Percentiles rank a stretch among this genome's conserved stretches.
phyloP scores from a whole-genome alignment of 2,797 vertebrate genomes.

The Sebastes baramenuke region DNA sequence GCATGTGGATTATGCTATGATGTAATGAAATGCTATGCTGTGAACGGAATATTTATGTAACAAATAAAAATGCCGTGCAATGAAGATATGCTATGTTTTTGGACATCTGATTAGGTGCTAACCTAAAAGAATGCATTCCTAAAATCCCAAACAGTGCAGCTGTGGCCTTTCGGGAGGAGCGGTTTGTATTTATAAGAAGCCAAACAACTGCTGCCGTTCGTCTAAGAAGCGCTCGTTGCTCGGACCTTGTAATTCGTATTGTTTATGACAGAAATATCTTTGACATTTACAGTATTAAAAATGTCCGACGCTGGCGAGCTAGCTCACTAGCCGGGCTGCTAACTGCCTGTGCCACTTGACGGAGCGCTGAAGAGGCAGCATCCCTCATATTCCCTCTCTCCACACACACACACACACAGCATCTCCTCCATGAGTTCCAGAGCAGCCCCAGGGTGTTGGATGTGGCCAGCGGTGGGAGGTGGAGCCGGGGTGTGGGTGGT shows the following conservation, averaged over 20 bases:
- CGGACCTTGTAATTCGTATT: slow-evolving; percentile 11
- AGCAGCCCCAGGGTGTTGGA: slow-evolving; percentile 73
- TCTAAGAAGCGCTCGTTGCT: slow-evolving; percentile 8
- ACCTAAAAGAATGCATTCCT: not conserved
- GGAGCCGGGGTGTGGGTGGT: slow-evolving; percentile 72
- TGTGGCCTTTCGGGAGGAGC: slow-evolving; percentile 5
- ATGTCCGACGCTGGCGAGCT: slow-evolving; percentile 27
- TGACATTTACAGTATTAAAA: slow-evolving; percentile 51
- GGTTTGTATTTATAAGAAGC: slow-evolving; percentile 6
- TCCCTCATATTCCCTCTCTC: slow-evolving; percentile 3
- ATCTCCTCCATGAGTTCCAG: slow-evolving; percentile 69
- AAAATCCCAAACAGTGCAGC: not conserved
- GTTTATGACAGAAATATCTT: slow-evolving; percentile 43
- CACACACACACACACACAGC: not conserved
- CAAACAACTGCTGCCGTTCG: slow-evolving; percentile 15
- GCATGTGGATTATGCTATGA: slow-evolving; percentile 12
- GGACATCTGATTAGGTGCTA: slow-evolving; percentile 1
- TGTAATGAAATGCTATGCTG: slow-evolving; percentile 25
- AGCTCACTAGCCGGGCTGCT: slow-evolving; percentile 23
- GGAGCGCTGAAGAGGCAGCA: slow-evolving; percentile 43
- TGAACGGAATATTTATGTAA: not conserved
- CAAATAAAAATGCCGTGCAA: not conserved
- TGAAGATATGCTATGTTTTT: not conserved
- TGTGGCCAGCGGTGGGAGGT: slow-evolving; percentile 52
- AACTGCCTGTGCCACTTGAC: slow-evolving; percentile 40